phyloP scores from a whole-genome alignment of 2,888 invertebrate species.

The Sarcophaga rosellei region DNA sequence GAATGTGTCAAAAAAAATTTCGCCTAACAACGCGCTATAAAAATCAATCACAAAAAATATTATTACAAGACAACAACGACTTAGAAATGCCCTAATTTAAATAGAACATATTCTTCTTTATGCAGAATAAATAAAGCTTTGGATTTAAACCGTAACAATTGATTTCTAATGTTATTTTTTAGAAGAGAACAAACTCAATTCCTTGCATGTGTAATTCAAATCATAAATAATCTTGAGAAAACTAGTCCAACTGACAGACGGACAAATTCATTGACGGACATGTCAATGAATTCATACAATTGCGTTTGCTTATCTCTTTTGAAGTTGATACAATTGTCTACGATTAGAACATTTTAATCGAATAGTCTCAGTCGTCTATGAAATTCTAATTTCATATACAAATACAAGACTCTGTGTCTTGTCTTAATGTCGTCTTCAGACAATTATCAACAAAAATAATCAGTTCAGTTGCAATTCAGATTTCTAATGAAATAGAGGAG shows the following conservation, averaged over 20 bases:
- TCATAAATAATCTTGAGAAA: no score
- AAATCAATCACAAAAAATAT: not conserved
- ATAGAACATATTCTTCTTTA: no score
- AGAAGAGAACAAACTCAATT: no score
- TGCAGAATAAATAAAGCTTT: no score
- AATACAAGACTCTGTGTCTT: not conserved
- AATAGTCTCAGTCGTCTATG: not conserved
- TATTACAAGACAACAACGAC: not conserved
- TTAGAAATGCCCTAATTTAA: not conserved
- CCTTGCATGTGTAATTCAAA: no score
- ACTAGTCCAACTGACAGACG: no score
- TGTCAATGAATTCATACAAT: constrained; percentile 41
- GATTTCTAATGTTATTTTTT: no score
- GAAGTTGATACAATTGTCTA: not conserved
- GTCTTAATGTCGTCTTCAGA: not conserved
- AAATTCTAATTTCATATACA: not conserved
- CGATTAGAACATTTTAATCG: not conserved
- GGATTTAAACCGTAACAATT: no score
- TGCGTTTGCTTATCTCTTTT: constrained; percentile 3
- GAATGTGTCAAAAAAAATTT: not conserved
- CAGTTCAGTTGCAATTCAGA: constrained; percentile 54
- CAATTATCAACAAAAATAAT: constrained; percentile 36
- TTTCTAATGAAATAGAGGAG: constrained; percentile 39
- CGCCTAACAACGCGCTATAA: not conserved
- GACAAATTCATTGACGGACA: no score